Conservation (phyloP, 2,113 vertebrate genomes). For the Ovis aries region DNA sequence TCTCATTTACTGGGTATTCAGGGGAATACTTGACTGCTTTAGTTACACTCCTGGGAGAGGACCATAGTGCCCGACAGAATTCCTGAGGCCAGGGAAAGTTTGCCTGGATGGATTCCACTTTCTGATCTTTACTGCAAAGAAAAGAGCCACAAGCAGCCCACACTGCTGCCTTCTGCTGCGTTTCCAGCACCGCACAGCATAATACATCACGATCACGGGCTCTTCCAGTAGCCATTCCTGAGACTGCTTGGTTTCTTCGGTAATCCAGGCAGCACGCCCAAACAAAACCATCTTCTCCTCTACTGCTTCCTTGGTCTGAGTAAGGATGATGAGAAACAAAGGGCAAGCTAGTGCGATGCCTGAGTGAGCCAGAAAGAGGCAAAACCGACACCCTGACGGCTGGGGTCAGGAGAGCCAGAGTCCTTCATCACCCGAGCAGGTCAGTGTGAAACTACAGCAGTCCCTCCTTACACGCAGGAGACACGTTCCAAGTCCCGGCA, state of each 20-base stretch:
- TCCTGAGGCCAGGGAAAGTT: neutral
- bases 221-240: neutral
- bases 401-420: neutral
- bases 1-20: neutral
- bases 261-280: neutral
- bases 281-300: neutral
- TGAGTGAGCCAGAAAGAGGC: neutral
- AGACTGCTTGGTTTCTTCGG: neutral
- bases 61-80: neutral
- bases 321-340: slow-evolving; percentile 43
- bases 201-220: neutral
- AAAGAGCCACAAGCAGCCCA: neutral
- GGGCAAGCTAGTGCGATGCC: neutral
- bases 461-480: neutral
- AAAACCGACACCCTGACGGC: neutral
- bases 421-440: neutral
- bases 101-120: neutral
- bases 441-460: neutral
- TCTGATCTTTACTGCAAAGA: neutral
- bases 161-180: neutral
- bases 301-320: neutral
- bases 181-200: neutral
- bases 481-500: rapidly evolving
- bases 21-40: neutral
- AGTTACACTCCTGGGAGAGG: neutral